Conservation (phyloP, 2,888 invertebrate species). For the Calliopum simillimum region DNA sequence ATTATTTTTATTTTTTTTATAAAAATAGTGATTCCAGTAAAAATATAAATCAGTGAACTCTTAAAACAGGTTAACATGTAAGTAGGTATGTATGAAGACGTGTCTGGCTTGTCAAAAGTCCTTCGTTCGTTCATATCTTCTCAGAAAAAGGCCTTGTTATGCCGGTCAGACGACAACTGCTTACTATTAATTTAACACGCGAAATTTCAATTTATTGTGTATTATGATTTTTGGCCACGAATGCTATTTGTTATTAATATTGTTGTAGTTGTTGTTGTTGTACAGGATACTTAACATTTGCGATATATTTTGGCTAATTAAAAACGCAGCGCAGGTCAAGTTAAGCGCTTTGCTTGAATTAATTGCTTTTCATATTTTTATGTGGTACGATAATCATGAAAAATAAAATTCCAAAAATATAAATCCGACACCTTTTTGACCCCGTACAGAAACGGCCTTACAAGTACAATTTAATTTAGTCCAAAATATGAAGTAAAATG, state of each 20-base stretch:
- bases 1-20: too few species aligned
- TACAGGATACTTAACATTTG: background rate
- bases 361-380: conserved; percentile 6
- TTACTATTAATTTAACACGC: background rate
- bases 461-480: too few species aligned
- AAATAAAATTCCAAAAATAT: background rate
- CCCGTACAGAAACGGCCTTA: background rate
- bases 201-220: conserved; percentile 29
- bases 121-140: too few species aligned
- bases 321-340: conserved; percentile 14
- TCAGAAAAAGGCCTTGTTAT: too few species aligned
- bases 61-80: too few species aligned
- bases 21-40: too few species aligned
- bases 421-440: background rate
- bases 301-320: conserved; percentile 12
- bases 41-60: too few species aligned
- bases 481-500: background rate
- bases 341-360: conserved; percentile 3
- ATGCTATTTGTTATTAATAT: background rate
- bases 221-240: background rate
- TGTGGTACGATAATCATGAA: background rate
- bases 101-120: too few species aligned
- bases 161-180: background rate
- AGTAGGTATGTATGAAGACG: too few species aligned
- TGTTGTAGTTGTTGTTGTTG: background rate